phyloP scores from a whole-genome alignment of 2,797 vertebrate species.

The Poecilia velifera region DNA sequence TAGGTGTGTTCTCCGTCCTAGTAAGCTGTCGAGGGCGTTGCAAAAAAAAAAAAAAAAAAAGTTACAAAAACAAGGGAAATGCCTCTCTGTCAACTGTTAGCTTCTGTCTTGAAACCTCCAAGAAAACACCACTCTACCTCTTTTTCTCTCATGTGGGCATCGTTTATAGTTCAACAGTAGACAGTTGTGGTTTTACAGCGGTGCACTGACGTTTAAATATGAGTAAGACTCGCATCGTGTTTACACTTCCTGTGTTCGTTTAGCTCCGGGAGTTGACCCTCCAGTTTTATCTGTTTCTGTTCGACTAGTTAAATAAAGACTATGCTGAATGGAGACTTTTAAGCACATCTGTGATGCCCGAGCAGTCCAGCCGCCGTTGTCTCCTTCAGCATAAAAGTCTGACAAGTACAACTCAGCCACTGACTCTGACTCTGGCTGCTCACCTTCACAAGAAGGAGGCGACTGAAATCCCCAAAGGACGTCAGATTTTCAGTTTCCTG shows the following conservation, averaged over 20 bases:
- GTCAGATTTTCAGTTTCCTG: conserved; percentile 54
- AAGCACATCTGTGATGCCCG: conserved; percentile 28
- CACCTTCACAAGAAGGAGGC: conserved; percentile 13
- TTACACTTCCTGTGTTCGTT: neutral
- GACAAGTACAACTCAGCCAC: neutral
- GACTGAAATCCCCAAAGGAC: conserved; percentile 54
- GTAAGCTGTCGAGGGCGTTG: neutral
- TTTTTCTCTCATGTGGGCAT: neutral
- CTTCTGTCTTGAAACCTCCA: neutral
- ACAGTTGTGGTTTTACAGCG: conserved; percentile 29
- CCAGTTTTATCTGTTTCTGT: neutral
- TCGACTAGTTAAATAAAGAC: neutral
- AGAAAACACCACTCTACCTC: conserved; percentile 8
- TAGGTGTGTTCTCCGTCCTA: neutral
- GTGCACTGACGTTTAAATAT: neutral
- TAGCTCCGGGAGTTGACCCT: conserved; percentile 2
- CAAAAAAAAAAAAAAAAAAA: neutral
- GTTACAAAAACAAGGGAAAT: neutral
- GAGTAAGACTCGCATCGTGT: neutral
- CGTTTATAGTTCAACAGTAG: conserved; percentile 5
- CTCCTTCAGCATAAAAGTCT: conserved; percentile 19
- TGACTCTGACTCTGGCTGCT: neutral
- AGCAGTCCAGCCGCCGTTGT: neutral
- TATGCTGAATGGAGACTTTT: conserved; percentile 19
- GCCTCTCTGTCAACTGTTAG: neutral